Percentiles rank a stretch among this genome's conserved stretches.
These are phyloP conservation scores for Vireo altiloquus DNA, from an alignment of 2,113 vertebrate species.

Conservation along the genomic window DNA sequence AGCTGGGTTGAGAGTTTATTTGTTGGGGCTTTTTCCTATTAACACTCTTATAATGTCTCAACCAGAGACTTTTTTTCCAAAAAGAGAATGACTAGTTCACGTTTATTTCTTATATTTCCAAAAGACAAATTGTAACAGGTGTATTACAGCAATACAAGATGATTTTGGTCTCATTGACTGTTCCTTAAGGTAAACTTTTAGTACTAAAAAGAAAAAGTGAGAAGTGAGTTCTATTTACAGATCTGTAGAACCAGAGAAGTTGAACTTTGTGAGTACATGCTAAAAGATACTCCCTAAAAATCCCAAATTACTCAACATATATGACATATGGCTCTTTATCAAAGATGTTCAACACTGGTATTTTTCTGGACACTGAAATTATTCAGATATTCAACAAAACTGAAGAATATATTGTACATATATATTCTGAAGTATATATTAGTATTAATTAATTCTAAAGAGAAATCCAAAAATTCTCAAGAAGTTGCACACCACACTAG, in stretches of 20 bases:
- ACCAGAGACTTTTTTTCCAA: neutral
- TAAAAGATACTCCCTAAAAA: neutral
- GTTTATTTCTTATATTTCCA: neutral
- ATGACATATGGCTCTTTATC: neutral
- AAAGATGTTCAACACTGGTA: neutral
- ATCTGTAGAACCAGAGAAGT: neutral
- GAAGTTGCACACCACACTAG: neutral
- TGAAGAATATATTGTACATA: too few species aligned
- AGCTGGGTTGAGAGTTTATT: neutral
- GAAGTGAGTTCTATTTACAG: neutral
- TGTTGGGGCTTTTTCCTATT: neutral
- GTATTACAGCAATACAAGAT: neutral
- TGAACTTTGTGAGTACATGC: neutral
- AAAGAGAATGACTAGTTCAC: neutral
- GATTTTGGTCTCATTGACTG: neutral
- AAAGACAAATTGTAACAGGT: neutral
- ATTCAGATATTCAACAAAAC: neutral
- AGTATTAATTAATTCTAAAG: neutral
- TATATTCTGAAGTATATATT: too few species aligned
- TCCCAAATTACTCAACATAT: neutral
- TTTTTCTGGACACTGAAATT: neutral
- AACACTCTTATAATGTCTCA: neutral
- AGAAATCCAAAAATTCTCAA: neutral
- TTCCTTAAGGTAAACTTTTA: neutral
- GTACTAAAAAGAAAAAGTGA: neutral